These are phyloP conservation scores for Platycercus adscitus DNA, from an alignment of 2,113 vertebrate species.

Conservation along the genomic window DNA sequence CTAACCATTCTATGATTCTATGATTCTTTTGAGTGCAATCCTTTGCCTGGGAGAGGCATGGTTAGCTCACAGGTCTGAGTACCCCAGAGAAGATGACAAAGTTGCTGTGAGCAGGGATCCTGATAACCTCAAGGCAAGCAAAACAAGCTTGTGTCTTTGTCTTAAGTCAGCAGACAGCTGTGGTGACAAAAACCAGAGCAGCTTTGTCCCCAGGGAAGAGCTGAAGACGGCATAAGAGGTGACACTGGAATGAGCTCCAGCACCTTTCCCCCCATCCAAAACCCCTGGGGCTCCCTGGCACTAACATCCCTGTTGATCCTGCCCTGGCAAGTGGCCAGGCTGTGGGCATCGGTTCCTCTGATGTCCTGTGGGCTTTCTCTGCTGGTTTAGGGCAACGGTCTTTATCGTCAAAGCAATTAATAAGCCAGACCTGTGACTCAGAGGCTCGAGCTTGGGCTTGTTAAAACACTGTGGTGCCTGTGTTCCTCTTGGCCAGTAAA, in stretches of 20 bases:
- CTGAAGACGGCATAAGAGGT: not conserved
- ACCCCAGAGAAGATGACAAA: accelerated
- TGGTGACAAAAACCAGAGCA: not conserved
- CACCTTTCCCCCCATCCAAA: not conserved
- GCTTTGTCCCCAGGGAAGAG: not conserved
- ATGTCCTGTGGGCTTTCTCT: not conserved
- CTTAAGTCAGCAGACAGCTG: not conserved
- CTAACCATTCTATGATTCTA: not conserved
- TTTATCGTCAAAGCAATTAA: not conserved
- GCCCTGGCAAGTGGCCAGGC: accelerated
- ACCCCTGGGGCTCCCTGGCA: not conserved
- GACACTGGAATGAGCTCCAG: not conserved
- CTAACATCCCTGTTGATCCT: not conserved
- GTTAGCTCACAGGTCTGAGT: not conserved
- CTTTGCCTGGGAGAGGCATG: not conserved
- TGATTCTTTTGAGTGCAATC: not conserved
- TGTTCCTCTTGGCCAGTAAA: not conserved
- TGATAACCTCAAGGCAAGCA: not conserved
- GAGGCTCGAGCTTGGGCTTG: not conserved
- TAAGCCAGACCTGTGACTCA: not conserved
- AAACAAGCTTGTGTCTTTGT: not conserved
- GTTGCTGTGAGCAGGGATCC: not conserved
- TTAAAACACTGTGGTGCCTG: not conserved
- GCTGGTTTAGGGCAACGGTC: not conserved
- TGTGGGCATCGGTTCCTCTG: not conserved